These are phyloP conservation scores for Magallana angulata DNA, from an alignment of 1,140 invertebrate genomes.

Conservation along the genomic window DNA sequence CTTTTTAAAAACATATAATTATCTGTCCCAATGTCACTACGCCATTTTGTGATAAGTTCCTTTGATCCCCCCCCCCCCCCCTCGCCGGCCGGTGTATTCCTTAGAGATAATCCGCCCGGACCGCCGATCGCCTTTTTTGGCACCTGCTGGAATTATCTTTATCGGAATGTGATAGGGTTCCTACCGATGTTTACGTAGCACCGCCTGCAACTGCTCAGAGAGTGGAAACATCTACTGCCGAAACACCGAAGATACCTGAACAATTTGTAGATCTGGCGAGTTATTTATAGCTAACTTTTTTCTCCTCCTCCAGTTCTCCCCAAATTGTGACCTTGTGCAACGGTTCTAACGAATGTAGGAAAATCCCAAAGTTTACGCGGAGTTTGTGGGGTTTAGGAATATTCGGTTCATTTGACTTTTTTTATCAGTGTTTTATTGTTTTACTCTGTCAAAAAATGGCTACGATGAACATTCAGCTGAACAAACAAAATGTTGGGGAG, in stretches of 20 bases:
- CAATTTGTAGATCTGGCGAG: conserved; percentile 24
- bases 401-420: not conserved
- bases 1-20: too few species aligned
- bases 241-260: not conserved
- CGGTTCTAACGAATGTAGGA: not conserved
- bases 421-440: not conserved
- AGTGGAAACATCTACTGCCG: conserved; percentile 18
- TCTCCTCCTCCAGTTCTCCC: not conserved
- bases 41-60: too few species aligned
- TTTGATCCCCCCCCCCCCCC: too few species aligned
- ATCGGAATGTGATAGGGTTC: conserved; percentile 32
- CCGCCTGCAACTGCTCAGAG: not conserved
- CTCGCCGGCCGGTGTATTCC: not conserved
- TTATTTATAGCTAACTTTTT: not conserved
- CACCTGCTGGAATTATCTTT: conserved; percentile 14
- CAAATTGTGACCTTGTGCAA: not conserved
- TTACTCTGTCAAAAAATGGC: conserved; percentile 42
- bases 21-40: too few species aligned
- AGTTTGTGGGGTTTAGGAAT: not conserved
- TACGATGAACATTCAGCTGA: conserved; percentile 57
- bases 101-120: not conserved
- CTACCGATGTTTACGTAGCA: conserved; percentile 14
- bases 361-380: not conserved
- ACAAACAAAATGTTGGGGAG: conserved; percentile 86
- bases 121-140: not conserved